A percentile compares a stretch with the other conserved stretches of the same genome.
These are phyloP conservation scores for Anodontia alba DNA, from an alignment of 2,888 invertebrate genomes.

Conservation along the genomic window DNA sequence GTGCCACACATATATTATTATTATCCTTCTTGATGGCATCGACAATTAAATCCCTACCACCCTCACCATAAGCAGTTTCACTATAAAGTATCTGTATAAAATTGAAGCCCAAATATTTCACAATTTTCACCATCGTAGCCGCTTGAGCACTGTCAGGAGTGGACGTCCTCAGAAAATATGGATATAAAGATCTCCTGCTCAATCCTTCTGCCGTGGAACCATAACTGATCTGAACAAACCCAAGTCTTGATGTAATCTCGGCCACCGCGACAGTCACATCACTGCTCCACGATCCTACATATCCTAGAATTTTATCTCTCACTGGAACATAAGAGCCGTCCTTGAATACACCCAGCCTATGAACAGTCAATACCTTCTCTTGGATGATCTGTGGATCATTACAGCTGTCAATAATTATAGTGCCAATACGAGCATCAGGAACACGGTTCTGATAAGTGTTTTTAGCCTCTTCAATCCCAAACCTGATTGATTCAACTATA, in stretches of 20 bases:
- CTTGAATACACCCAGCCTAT: slow-evolving; percentile 45
- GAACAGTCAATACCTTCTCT: slow-evolving; percentile 57
- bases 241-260: slow-evolving; percentile 48
- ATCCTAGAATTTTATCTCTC: slow-evolving; percentile 58
- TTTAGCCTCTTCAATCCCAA: slow-evolving; percentile 50
- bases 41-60: slow-evolving; percentile 45
- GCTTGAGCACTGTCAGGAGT: slow-evolving; percentile 62
- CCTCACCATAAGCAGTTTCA: slow-evolving; percentile 58
- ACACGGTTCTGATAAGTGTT: not conserved
- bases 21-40: not conserved
- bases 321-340: slow-evolving; percentile 44
- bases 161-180: slow-evolving; percentile 59
- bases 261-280: slow-evolving; percentile 56
- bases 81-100: slow-evolving; percentile 65
- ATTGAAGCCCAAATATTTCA: slow-evolving; percentile 41
- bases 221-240: slow-evolving; percentile 56
- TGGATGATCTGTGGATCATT: slow-evolving; percentile 60
- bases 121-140: slow-evolving; percentile 50
- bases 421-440: slow-evolving; percentile 53
- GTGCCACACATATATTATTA: slow-evolving; percentile 54
- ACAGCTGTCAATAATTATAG: slow-evolving; percentile 65
- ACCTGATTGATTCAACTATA: slow-evolving; percentile 57
- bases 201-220: slow-evolving; percentile 61
- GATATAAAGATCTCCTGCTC: slow-evolving; percentile 51
- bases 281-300: slow-evolving; percentile 62